Base-by-base conservation (phyloP, 2,797 vertebrate species). In the Luscinia luscinia region DNA sequence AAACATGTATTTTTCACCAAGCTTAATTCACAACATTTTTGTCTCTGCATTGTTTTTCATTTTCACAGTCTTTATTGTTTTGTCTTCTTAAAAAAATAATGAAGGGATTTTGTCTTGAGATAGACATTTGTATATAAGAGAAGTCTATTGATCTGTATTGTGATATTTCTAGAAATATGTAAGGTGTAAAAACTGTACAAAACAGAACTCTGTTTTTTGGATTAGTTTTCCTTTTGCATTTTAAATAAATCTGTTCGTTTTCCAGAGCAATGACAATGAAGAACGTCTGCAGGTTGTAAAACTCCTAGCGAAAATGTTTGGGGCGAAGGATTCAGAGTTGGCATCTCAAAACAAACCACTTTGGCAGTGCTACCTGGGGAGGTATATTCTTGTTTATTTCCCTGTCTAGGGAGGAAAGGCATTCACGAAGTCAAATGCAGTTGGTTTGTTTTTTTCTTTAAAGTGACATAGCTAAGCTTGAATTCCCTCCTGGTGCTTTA, bases 271-370 rank as follows among this genome's bases (percentile, higher is more conserved):
- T 95, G 99, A 99, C 97, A 99, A 99, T 78, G 99, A 99, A n/a
- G 99, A 99, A 96, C 98, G 99, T 43, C 98, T 99, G 77, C 99
- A 99, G 95, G 99, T 99, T 92, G 99, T 99, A 92, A 99, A 99
- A 97, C 98, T 99, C 91, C 97, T 99, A 93, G 99, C 99, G 83
- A 99, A 99, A 98, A 99, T 99, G 99, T 99, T 99, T 96, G 99
- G 99, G 91, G 99, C 99, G 1, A 99, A 99, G 96, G 99, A 99
- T 97, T 99, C 99, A 0, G 99, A 99, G 96, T 87, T 99, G 97
- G 99, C 99, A 19, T 98, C 98, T 55, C 99, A 99, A 97, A 99
- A 99, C 97, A 99, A 99, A 95, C 99, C 99, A 2, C 99, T 99
- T 62, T 99, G 99, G 99, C 99, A 99, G 96, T 99, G 99, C 97